Evolutionary conservation across 2,113 vertebrate genomes (phyloP).

Genomic region (Ivindomyrus marchei): DNA sequence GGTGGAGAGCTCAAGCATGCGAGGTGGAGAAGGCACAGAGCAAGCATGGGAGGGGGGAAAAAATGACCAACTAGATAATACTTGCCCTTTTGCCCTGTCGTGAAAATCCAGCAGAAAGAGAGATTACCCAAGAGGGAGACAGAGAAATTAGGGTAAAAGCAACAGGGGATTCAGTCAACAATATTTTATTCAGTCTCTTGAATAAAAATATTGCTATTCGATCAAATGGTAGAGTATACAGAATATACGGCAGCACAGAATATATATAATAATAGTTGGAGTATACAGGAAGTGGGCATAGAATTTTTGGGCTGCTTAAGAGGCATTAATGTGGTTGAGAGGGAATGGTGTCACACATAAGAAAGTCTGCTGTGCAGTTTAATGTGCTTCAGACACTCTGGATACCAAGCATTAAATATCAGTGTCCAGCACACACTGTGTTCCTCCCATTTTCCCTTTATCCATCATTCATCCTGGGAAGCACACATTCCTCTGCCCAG

Average conservation of each 20-base stretch:
- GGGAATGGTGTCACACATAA: neutral
- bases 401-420: neutral
- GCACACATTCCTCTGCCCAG: neutral
- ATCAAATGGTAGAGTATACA: conserved; percentile 37
- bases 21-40: conserved; percentile 36
- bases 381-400: neutral
- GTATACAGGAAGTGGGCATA: conserved; percentile 32
- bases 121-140: conserved; percentile 30
- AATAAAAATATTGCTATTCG: conserved; percentile 65
- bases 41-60: conserved; percentile 34
- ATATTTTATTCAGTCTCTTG: conserved; percentile 71
- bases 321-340: neutral
- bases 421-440: neutral
- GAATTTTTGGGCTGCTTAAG: neutral
- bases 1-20: conserved; percentile 25
- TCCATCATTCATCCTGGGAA: neutral
- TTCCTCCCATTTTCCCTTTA: neutral
- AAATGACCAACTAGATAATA: conserved; percentile 42
- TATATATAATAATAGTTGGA: conserved; percentile 23
- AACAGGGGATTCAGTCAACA: conserved; percentile 59
- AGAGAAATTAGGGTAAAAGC: conserved; percentile 57
- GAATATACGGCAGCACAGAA: conserved; percentile 25
- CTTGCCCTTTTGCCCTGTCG: conserved; percentile 65
- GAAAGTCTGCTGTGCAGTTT: neutral
- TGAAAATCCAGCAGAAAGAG: conserved; percentile 54